Evolutionary conservation across 2,797 vertebrate genomes (phyloP).

Genomic region (Pachyuromys duprasi): DNA sequence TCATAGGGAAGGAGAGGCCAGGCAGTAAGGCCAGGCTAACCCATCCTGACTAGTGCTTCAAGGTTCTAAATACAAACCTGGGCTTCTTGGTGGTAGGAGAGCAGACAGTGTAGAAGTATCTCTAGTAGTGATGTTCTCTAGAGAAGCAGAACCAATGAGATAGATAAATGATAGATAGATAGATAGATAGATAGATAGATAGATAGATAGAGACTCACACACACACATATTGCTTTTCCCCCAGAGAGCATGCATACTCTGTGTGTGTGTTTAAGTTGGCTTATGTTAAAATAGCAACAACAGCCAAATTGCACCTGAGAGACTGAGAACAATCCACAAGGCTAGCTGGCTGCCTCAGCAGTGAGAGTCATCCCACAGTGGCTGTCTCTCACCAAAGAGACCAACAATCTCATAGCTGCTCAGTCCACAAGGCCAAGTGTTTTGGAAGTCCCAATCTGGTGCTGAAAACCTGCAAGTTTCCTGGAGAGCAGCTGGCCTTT

Average conservation of each 20-base stretch:
- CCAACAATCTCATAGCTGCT: neutral
- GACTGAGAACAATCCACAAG: neutral
- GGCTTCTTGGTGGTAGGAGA: neutral
- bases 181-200: too few species aligned
- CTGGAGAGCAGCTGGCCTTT: neutral
- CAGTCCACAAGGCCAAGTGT: neutral
- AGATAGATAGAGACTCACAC: too few species aligned
- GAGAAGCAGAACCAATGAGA: neutral
- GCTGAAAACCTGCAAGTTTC: neutral
- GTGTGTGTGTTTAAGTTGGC: neutral
- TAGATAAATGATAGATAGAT: too few species aligned
- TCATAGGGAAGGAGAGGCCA: neutral
- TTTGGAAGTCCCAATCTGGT: neutral
- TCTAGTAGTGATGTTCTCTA: neutral
- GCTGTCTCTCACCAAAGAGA: neutral
- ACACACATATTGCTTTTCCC: neutral
- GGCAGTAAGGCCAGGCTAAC: neutral
- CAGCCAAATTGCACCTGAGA: neutral
- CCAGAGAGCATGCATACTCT: neutral
- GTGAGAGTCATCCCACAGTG: neutral
- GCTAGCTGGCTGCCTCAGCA: neutral
- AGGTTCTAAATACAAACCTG: neutral
- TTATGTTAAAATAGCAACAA: neutral
- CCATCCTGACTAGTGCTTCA: neutral
- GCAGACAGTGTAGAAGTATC: neutral